Base-by-base conservation (phyloP, 2,113 vertebrate species). In the Centropus bengalensis region DNA sequence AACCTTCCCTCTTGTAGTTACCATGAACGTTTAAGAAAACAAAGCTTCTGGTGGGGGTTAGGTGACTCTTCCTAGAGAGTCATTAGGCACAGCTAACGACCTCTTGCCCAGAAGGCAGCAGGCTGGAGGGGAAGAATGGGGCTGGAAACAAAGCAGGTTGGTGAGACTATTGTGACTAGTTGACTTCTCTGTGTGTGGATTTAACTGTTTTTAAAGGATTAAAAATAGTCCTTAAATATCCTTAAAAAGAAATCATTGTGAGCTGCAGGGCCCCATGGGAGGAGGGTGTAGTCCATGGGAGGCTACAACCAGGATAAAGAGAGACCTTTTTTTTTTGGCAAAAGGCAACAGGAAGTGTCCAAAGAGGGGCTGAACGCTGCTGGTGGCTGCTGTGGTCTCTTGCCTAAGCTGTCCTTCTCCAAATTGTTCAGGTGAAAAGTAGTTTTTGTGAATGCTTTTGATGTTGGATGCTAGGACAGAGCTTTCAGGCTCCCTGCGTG, bases 401-500 rank as follows among this genome's bases (percentile, higher is more conserved):
- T 5, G 22, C 26, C 36, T n/a, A 32, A 17, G 18, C 27, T 1
- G 1, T 19, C 76, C 47, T 64, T 82, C 56, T 52, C 75, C 14
- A 38, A 68, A 66, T 20, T 7, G 40, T 23, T 10, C 8, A 32
- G 38, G 8, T 33, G 45, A 9, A 27, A 45, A 71, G 71, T 7
- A 24, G 4, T 45, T 91, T 62, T 5, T 33, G 11, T 2, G n/a
- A 5, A 5, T 6, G 40, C 30, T 58, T 64, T 54, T 5, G 44
- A 14, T 17, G 56, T 49, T 15, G 58, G 42, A 14, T 1, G 1
- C 8, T 17, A 0, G 60, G 59, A 20, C 51, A 54, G 40, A 8
- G 52, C 0, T 0, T 1, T 14, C 15, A 5, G 67, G 47, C 58
- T 55, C 11, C 44, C 27, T 20, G n/a, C 75, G 7, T 0, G 1